phyloP scores from a whole-genome alignment of 2,113 vertebrate species.

The Dendrocopos noguchii region DNA sequence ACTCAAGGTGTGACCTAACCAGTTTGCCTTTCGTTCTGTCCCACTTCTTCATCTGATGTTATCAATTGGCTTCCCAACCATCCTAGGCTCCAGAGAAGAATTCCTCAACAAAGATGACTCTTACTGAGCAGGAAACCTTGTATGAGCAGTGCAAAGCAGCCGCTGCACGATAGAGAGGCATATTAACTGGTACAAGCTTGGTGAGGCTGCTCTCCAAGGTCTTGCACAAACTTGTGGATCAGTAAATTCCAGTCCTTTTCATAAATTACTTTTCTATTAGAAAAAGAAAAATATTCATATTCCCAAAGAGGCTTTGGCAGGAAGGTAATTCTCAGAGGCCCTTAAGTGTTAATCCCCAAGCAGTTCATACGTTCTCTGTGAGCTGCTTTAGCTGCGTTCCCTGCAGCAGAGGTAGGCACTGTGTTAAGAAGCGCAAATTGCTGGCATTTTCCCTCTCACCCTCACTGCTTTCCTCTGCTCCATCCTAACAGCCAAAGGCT shows the following conservation, averaged over 20 bases:
- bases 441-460: rapidly evolving
- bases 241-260: not conserved
- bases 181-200: not conserved
- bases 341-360: not conserved
- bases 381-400: not conserved
- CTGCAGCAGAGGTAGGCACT: not conserved
- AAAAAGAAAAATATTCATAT: not conserved
- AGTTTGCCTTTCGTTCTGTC: not conserved
- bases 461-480: rapidly evolving
- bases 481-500: not conserved
- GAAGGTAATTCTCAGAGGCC: not conserved
- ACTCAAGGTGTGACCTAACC: no score
- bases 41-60: not conserved
- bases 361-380: not conserved
- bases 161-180: not conserved
- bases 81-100: not conserved
- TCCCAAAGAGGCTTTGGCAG: not conserved
- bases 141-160: not conserved
- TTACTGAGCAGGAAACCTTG: not conserved
- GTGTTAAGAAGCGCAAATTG: not conserved
- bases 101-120: not conserved
- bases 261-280: not conserved
- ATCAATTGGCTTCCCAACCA: not conserved
- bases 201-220: not conserved
- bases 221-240: not conserved